Conservation (phyloP, 2,113 vertebrate species). For the Neogale vison region DNA sequence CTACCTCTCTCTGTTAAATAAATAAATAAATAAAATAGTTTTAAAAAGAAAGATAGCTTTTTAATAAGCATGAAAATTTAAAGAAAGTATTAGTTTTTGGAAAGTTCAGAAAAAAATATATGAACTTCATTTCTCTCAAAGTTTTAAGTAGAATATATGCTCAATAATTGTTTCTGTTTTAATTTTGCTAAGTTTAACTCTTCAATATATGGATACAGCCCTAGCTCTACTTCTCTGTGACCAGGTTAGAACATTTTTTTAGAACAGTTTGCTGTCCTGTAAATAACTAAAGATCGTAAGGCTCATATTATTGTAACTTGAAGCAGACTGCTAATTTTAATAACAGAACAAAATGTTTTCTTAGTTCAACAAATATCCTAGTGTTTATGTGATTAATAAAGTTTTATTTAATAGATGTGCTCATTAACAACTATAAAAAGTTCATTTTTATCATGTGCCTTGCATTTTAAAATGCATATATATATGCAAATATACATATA, state of each 20-base stretch:
- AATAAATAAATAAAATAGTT: too few relatives aligned
- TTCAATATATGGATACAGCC: neutral
- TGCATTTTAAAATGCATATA: neutral
- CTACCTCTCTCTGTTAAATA: too few relatives aligned
- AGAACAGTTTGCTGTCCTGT: neutral
- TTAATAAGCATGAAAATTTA: neutral
- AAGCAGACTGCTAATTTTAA: neutral
- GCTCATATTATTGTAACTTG: neutral
- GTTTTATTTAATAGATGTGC: neutral
- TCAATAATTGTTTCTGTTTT: conserved; percentile 20
- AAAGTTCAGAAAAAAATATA: conserved; percentile 26
- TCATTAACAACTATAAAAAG: neutral
- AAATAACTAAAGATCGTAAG: neutral
- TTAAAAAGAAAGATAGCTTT: neutral
- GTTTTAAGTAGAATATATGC: neutral
- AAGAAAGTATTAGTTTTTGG: neutral
- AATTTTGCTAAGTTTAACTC: conserved; percentile 5
- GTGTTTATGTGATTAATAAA: neutral
- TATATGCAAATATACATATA: too few relatives aligned
- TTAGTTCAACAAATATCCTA: neutral
- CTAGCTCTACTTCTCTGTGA: neutral
- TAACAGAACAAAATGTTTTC: neutral
- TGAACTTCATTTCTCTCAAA: conserved; percentile 39
- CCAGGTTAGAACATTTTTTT: neutral
- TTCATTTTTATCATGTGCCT: neutral